Evolutionary conservation across 2,797 vertebrate genomes (phyloP).

Genomic region (Paguma larvata): DNA sequence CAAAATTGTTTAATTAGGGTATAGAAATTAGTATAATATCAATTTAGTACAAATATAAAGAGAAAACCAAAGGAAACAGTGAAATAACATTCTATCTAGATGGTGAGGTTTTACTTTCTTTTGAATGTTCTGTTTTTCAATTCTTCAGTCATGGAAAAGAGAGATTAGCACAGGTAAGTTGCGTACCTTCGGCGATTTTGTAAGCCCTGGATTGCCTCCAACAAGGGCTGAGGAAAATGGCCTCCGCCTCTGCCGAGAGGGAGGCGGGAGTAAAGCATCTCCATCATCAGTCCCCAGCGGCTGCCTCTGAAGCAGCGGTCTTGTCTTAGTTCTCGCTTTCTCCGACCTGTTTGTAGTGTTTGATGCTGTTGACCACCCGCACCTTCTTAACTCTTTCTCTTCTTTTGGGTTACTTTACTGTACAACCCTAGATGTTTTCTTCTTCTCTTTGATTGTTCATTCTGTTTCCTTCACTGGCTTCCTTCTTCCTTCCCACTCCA

Average conservation of each 20-base stretch:
- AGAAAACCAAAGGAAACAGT: conserved; percentile 52
- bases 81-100: conserved; percentile 37
- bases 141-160: conserved; percentile 44
- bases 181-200: conserved; percentile 30
- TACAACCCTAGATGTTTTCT: conserved; percentile 61
- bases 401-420: conserved; percentile 55
- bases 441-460: conserved; percentile 69
- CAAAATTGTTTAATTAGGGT: conserved; percentile 57
- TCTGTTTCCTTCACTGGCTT: conserved; percentile 61
- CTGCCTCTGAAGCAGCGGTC: neutral
- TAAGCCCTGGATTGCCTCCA: neutral
- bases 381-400: conserved; percentile 58
- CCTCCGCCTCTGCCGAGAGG: neutral
- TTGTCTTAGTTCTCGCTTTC: conserved; percentile 34
- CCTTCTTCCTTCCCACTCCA: conserved; percentile 33
- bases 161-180: conserved; percentile 79
- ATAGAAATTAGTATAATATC: conserved; percentile 28
- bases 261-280: neutral
- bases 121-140: conserved; percentile 46
- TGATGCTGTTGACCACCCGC: conserved; percentile 40
- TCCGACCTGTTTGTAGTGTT: conserved; percentile 37
- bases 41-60: conserved; percentile 41
- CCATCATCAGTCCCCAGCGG: neutral
- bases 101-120: conserved; percentile 67
- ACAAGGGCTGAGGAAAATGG: neutral